Conservation (phyloP, 2,888 invertebrate genomes). For the Salticus scenicus region DNA sequence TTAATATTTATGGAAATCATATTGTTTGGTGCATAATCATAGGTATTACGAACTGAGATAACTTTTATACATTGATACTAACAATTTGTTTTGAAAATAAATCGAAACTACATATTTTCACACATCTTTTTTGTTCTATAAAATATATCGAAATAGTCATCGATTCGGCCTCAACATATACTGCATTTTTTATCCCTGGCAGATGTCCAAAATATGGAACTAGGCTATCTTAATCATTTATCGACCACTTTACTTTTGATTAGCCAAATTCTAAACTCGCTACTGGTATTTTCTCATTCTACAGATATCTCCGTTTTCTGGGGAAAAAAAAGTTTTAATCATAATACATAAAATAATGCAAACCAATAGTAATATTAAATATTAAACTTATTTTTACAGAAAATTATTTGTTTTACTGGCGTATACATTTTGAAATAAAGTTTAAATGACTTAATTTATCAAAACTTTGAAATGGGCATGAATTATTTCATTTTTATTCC, state of each 20-base stretch:
- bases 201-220: slow-evolving; percentile 18
- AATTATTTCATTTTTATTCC: too few relatives aligned
- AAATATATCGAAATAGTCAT: slow-evolving; percentile 49
- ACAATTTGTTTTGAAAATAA: neutral
- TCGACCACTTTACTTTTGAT: slow-evolving; percentile 52
- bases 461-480: too few relatives aligned
- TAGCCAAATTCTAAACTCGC: slow-evolving; percentile 15
- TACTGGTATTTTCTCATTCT: neutral
- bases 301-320: neutral
- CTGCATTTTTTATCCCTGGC: neutral
- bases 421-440: too few relatives aligned
- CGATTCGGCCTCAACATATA: slow-evolving; percentile 29
- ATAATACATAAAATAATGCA: too few relatives aligned
- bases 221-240: slow-evolving; percentile 57
- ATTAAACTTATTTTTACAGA: too few relatives aligned
- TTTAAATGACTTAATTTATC: too few relatives aligned
- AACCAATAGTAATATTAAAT: too few relatives aligned
- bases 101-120: neutral
- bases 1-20: too few relatives aligned
- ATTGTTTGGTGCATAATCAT: too few relatives aligned
- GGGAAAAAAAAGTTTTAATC: neutral
- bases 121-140: slow-evolving; percentile 9
- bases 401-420: too few relatives aligned
- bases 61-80: too few relatives aligned
- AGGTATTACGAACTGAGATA: too few relatives aligned